These are phyloP conservation scores for Chalcis sispes DNA, from an alignment of 2,888 invertebrate species.

Conservation along the genomic window DNA sequence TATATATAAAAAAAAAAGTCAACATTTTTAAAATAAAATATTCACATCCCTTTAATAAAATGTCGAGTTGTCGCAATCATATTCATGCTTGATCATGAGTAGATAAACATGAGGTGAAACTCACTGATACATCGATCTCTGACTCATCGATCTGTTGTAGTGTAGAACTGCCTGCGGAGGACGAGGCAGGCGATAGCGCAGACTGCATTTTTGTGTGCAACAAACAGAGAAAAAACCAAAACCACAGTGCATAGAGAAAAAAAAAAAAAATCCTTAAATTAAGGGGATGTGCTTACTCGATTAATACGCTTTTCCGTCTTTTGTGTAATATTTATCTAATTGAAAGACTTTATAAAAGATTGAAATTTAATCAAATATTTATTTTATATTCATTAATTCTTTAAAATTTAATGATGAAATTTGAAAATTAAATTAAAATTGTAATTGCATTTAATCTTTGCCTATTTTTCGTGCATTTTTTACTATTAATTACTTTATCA, in stretches of 20 bases:
- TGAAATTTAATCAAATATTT: too few species aligned
- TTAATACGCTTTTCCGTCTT: neutral
- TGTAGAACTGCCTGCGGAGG: constrained; percentile 66
- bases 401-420: too few species aligned
- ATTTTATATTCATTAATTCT: neutral
- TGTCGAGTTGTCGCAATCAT: constrained; percentile 7
- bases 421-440: too few species aligned
- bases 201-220: constrained; percentile 65
- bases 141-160: constrained; percentile 64
- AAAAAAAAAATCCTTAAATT: constrained; percentile 57
- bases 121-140: constrained; percentile 70
- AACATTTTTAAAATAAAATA: neutral
- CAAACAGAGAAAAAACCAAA: constrained; percentile 68
- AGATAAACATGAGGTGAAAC: constrained; percentile 60
- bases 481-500: too few species aligned
- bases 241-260: constrained; percentile 73
- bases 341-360: neutral
- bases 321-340: constrained; percentile 22
- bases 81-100: constrained; percentile 46
- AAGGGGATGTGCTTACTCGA: constrained; percentile 34
- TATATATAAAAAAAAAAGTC: neutral
- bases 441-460: too few species aligned
- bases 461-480: too few species aligned
- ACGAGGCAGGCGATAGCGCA: constrained; percentile 70
- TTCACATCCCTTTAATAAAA: constrained; percentile 21